A percentile compares a stretch with the other conserved stretches of the same genome.
Conservation (phyloP, 2,113 vertebrate species). For the Excalfactoria chinensis region DNA sequence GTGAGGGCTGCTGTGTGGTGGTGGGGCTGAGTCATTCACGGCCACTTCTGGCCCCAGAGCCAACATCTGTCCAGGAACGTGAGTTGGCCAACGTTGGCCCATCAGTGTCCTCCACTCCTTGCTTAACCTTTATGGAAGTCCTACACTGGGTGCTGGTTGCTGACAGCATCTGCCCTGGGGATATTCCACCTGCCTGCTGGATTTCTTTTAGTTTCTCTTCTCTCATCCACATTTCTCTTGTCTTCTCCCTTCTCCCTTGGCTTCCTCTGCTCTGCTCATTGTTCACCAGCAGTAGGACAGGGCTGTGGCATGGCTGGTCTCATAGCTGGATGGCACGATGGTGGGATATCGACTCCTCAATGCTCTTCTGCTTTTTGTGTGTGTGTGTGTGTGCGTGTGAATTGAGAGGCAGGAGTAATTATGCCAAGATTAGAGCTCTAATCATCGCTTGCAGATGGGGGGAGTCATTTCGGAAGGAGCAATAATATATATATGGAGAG, state of each 20-base stretch:
- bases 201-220: background rate
- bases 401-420: constrained; percentile 29
- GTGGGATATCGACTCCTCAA: background rate
- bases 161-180: background rate
- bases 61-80: background rate
- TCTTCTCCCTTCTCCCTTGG: background rate
- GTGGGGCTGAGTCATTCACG: background rate
- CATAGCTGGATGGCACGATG: background rate
- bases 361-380: background rate
- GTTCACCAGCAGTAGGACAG: too few species aligned
- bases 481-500: background rate
- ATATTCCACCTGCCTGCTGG: background rate
- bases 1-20: background rate
- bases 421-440: constrained; percentile 20
- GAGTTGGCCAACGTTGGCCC: background rate
- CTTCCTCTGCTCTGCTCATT: too few species aligned
- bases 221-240: background rate
- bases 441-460: constrained; percentile 34
- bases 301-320: background rate
- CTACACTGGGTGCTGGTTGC: background rate
- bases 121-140: background rate
- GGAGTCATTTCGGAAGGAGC: constrained; percentile 20
- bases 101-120: background rate
- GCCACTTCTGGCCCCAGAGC: background rate
- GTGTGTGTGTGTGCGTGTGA: background rate